Base-by-base conservation (phyloP, 2,888 invertebrate genomes). In the Adelphocoris suturalis region DNA sequence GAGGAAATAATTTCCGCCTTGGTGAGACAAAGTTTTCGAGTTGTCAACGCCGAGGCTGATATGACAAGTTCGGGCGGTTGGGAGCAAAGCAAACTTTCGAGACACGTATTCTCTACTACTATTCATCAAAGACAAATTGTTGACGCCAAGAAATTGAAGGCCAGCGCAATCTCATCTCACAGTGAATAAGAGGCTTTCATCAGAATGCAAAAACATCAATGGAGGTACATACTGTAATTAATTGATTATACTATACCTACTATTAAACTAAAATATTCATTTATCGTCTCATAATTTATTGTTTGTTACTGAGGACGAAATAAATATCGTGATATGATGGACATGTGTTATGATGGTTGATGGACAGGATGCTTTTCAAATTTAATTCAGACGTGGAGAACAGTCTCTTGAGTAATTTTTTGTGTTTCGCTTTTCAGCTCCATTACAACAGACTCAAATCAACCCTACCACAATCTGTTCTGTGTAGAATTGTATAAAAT, bases 1-100 rank as follows among this genome's bases (percentile, higher is more conserved):
- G 68, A 68, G 23, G 57, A 7, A 57, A 57, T 57, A 57, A 68
- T 68, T 68, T 68, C 68, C 27, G 68, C 23, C 12, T 68, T 19
- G 23, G n/a, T n/a, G 57, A n/a, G 14, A n/a, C 16, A 7, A 57
- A 14, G 57, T n/a, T n/a, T 19, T 68, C 13, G 68, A 68, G 68
- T 19, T 68, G 68, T 27, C 11, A 11, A 19, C 19, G 11, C 68
- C 5, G 23, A 23, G 61, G 16, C 19, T 61, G 61, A 19, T 19
- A 68, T 12, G 13, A 23, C 23, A 68, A 23, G 11, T 68, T 68
- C 68, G 23, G 3, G 52, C 2, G 52, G 37, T 37, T 7, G 16
- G 52, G 52, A 11, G 16, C 16, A 16, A 52, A 52, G 16, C 52
- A 52, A 52, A 52, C 52, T 52, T 52, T 52, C 52, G 11, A 52